Base-by-base conservation (phyloP, 35 echinoderm and acorn worm species). In the Amphiura filiformis region DNA sequence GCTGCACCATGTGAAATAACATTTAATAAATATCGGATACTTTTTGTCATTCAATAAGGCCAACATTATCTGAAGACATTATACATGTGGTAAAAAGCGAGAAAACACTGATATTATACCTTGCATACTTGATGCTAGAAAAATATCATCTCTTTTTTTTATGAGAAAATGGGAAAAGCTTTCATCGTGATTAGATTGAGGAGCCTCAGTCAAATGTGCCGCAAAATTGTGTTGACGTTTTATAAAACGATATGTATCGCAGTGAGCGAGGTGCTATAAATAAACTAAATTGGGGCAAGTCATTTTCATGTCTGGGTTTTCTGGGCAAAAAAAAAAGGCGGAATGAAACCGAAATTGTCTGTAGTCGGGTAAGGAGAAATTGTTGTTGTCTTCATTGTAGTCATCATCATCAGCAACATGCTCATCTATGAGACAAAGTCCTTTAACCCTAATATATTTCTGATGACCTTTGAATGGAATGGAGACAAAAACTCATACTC, bases 281-380 rank as follows among this genome's bases (percentile, higher is more conserved):
- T 70, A 70, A 23, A 70, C 2, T 23, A 70, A 70, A 70, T 70
- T 70, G 61, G 61, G 61, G 17, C 61, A 70, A 70, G 61, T 70
- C 1, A 70, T 70, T 70, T 70, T 70, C 61, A 70, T 70, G 61
- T 70, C 61, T 70, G 61, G 61, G 61, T 70, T 70, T 70, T 70
- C 61, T 18, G 61, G 61, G 61, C 61, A 70, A 70, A 70, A 70
- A 26, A 20, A 70, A 15, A 70, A 70, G 61, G 61, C 28, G 26
- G 28, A 70, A n/a, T 70, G 11, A 70, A 70, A 13, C 7, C 7
- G 7, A 70, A 70, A 70, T 70, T 70, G 61, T 70, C 61, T 70
- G 61, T 4, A 70, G 61, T n/a, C 28, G 26, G 26, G 61, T 70
- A 26, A 2, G 26, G 28, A 70, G 61, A 70, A 70, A 70, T 23